A percentile compares a stretch with the other conserved stretches of the same genome.
phyloP scores from a whole-genome alignment of 1,140 invertebrate species.

The Tribolium madens region DNA sequence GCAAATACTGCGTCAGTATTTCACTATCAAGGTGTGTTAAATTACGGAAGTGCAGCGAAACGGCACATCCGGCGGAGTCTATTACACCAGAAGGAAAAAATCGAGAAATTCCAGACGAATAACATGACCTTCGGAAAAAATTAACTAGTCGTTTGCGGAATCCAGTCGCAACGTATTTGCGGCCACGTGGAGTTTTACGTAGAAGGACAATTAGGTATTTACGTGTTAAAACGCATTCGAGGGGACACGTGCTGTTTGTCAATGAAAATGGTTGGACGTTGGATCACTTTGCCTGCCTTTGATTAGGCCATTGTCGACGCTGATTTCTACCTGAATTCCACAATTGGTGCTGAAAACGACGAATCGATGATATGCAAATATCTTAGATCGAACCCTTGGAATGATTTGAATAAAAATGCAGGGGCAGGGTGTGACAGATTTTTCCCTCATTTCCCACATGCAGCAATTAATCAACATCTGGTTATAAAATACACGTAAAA shows the following conservation, averaged over 20 bases:
- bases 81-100: not conserved
- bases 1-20: conserved; percentile 31
- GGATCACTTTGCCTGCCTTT: not conserved
- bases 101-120: conserved; percentile 11
- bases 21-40: not conserved
- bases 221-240: not conserved
- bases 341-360: not conserved
- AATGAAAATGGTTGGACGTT: conserved; percentile 18
- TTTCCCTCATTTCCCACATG: conserved; percentile 51
- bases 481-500: conserved; percentile 40
- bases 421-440: conserved; percentile 33
- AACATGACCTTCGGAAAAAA: conserved; percentile 23
- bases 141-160: conserved; percentile 14
- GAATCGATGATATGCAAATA: conserved; percentile 24
- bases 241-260: conserved; percentile 23
- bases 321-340: conserved; percentile 27
- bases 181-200: conserved; percentile 22
- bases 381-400: conserved; percentile 2
- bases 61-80: conserved; percentile 2
- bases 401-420: conserved; percentile 18
- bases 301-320: conserved; percentile 18
- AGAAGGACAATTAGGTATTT: conserved; percentile 31
- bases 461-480: conserved; percentile 52
- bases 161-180: conserved; percentile 21
- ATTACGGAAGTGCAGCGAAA: conserved; percentile 42